Percentiles rank a stretch among this genome's conserved stretches.
Evolutionary conservation across 2,888 invertebrate species (phyloP).

Genomic region (Calameuta idolon): DNA sequence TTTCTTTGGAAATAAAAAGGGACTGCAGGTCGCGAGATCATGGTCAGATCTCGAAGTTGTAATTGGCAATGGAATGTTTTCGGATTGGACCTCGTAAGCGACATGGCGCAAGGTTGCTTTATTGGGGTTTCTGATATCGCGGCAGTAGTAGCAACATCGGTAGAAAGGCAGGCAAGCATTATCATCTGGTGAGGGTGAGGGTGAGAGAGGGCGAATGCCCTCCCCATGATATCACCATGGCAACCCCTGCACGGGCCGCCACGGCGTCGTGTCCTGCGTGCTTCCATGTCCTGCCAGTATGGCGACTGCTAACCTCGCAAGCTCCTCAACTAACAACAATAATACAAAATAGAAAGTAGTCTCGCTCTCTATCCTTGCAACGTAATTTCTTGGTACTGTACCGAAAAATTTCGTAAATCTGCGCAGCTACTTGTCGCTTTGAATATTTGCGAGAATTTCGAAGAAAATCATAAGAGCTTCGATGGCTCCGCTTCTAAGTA

Average conservation of each 20-base stretch:
- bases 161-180: slow-evolving; percentile 57
- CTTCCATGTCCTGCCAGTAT: slow-evolving; percentile 60
- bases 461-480: neutral
- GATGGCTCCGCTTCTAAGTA: neutral
- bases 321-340: slow-evolving; percentile 29
- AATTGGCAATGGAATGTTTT: slow-evolving; percentile 40
- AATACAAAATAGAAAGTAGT: neutral
- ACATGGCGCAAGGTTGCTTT: slow-evolving; percentile 51
- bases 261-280: slow-evolving; percentile 59
- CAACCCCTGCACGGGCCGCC: slow-evolving; percentile 62
- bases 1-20: neutral
- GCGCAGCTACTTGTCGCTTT: neutral
- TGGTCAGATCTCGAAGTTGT: slow-evolving; percentile 16
- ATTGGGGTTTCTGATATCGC: slow-evolving; percentile 61
- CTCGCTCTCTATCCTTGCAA: neutral
- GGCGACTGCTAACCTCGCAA: slow-evolving; percentile 60
- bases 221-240: slow-evolving; percentile 63
- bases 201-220: slow-evolving; percentile 62
- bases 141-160: slow-evolving; percentile 52
- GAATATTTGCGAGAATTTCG: neutral
- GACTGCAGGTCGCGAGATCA: neutral
- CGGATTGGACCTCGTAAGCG: slow-evolving; percentile 23
- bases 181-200: slow-evolving; percentile 57
- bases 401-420: neutral
- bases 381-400: neutral